Conservation (phyloP, 2,797 vertebrate species). For the Halcyon badia region DNA sequence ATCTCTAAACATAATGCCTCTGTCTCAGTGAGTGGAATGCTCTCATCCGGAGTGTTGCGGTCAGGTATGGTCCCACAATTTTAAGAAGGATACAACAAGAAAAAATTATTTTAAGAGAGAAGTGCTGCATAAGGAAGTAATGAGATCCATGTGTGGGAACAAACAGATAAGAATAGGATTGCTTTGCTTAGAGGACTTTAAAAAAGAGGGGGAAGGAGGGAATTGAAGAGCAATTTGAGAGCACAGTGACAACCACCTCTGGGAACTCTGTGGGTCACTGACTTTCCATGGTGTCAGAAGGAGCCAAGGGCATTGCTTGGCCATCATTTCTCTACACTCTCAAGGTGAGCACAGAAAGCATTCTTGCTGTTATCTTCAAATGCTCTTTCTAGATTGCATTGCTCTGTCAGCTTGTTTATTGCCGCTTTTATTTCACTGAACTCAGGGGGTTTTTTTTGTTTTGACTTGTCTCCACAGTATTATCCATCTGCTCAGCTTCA, state of each 20-base stretch:
- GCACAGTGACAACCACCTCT: neutral
- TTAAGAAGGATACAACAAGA: neutral
- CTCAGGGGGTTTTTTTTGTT: neutral
- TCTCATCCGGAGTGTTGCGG: too few species aligned
- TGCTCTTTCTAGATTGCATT: neutral
- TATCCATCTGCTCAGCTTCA: neutral
- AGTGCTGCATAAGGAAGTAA: neutral
- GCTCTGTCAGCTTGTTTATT: neutral
- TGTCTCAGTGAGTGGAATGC: neutral
- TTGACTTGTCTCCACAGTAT: neutral
- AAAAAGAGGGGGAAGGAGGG: neutral
- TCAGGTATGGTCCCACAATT: neutral
- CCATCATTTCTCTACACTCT: neutral
- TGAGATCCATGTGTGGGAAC: neutral
- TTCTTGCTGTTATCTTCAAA: neutral
- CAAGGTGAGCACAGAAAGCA: neutral
- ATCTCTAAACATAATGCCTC: neutral
- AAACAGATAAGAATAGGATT: neutral
- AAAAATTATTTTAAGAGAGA: neutral
- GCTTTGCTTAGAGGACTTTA: neutral
- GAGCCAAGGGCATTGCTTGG: neutral
- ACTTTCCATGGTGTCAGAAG: neutral
- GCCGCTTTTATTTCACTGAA: neutral
- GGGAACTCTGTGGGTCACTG: neutral
- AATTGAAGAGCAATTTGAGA: neutral